These are phyloP conservation scores for Syncerus caffer DNA, from an alignment of 2,797 vertebrate genomes.

Conservation along the genomic window DNA sequence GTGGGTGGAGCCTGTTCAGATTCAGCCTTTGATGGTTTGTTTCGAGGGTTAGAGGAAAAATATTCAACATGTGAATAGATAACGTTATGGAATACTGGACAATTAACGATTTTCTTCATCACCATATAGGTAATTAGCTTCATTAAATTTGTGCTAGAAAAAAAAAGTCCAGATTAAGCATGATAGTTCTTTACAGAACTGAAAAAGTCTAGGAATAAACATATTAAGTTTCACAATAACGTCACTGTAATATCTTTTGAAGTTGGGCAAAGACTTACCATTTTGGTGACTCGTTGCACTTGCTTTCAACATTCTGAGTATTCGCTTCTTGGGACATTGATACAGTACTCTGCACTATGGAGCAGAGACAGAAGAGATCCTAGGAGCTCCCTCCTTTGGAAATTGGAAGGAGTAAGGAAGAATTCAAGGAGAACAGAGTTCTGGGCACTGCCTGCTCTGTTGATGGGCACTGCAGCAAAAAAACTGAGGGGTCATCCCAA, in stretches of 20 bases:
- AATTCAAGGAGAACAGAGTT: not conserved
- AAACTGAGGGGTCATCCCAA: not conserved
- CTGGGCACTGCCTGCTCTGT: not conserved
- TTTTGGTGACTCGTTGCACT: not conserved
- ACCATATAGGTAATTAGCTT: not conserved
- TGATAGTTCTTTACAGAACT: not conserved
- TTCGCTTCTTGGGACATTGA: not conserved
- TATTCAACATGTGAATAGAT: slow-evolving; percentile 35
- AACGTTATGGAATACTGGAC: not conserved
- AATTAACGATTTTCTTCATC: not conserved
- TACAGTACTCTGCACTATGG: not conserved
- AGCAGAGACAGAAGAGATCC: not conserved
- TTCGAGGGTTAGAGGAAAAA: slow-evolving; percentile 70
- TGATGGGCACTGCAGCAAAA: not conserved
- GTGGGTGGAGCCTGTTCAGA: slow-evolving; percentile 78
- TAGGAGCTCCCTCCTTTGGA: not conserved
- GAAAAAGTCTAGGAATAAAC: not conserved
- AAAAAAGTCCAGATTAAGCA: not conserved
- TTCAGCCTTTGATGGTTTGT: slow-evolving; percentile 77
- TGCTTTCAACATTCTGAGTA: not conserved
- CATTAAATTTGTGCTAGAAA: not conserved
- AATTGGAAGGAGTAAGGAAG: not conserved
- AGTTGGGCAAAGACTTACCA: not conserved
- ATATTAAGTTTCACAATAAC: not conserved
- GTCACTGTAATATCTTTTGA: not conserved